These are phyloP conservation scores for Morone chrysops DNA, from an alignment of 2,113 vertebrate genomes.

Conservation along the genomic window DNA sequence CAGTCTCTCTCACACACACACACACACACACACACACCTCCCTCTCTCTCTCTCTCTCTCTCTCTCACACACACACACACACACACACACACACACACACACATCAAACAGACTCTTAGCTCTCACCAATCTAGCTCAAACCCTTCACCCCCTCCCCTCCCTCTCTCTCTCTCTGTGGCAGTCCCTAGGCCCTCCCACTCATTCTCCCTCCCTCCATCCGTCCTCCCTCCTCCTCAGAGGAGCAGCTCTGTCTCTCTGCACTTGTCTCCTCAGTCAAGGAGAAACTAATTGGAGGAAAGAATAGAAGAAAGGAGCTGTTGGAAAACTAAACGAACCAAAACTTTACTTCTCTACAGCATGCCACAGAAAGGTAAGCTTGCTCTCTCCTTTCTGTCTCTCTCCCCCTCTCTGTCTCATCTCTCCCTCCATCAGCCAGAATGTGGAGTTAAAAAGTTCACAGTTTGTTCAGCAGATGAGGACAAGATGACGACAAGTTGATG, in stretches of 20 bases:
- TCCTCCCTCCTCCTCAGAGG: conserved; percentile 64
- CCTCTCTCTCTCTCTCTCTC: neutral
- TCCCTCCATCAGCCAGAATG: conserved; percentile 4
- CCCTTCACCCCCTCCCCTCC: neutral
- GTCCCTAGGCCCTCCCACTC: conserved; percentile 37
- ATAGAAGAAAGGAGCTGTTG: conserved; percentile 76
- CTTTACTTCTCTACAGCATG: conserved; percentile 85
- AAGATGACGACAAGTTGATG: neutral
- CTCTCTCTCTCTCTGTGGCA: conserved; percentile 12
- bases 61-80: neutral
- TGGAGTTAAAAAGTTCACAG: conserved; percentile 29
- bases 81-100: neutral
- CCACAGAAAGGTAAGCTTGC: conserved; percentile 92
- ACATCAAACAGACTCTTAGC: conserved; percentile 13
- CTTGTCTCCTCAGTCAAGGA: conserved; percentile 81
- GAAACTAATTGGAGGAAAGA: conserved; percentile 80
- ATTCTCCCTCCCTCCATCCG: conserved; percentile 32
- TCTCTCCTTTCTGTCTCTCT: neutral
- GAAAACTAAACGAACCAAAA: conserved; percentile 69
- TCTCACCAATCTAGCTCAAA: conserved; percentile 13
- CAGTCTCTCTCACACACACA: neutral
- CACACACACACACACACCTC: neutral
- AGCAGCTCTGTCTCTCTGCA: conserved; percentile 67
- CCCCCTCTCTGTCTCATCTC: neutral
- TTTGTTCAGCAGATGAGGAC: neutral